Evolutionary conservation across 1,140 invertebrate species (phyloP), one percentile per base, ranked within the genome.

Genomic region (Contarinia nasturtii): DNA sequence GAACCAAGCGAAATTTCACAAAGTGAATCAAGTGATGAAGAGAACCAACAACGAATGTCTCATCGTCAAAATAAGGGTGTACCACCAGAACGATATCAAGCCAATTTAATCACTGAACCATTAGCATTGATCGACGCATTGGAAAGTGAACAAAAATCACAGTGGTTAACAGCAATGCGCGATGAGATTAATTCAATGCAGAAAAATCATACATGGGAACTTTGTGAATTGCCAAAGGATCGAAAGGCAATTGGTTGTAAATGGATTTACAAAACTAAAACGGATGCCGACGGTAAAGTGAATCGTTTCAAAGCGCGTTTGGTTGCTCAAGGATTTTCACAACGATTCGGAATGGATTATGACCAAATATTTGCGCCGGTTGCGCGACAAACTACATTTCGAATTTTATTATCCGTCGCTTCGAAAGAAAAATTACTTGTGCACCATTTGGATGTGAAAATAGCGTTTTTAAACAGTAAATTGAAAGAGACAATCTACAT

Each of bases 401-500:
- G 57, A 33, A 14, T 19, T 43, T 21, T 43, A 43, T 8, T 43
- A 4, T 43, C 41, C 2, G 10, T 43, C 2, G 41, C 41, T 4
- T 14, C 11, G 11, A 17, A 43, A 14, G 2, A 43, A 19, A 43
- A 43, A 5, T 43, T 48, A 42, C 14, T 14, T 2, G 38, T 56
- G 14, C 19, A 45, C 3, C 55, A 62, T 33, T 48, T 59, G 19
- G 62, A 66, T 54, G 53, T 58, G 0, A 49, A 41, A 44, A 58
- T 55, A 3, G 59, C 63, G 8, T 67, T 63, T 45, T 48, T 67
- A 22, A 56, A 66, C 54, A 57, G 61, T 27, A 37, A 57, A 12
- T 47, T 67, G 17, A 48, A 66, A 8, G 60, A 67, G 51, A 50
- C 53, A 38, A 51, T 65, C 14, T 65, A 55, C 44, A 65, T 68